Percentiles rank a stretch among this genome's conserved stretches.
phyloP scores from a whole-genome alignment of 2,113 vertebrate species.

The Chionis minor region DNA sequence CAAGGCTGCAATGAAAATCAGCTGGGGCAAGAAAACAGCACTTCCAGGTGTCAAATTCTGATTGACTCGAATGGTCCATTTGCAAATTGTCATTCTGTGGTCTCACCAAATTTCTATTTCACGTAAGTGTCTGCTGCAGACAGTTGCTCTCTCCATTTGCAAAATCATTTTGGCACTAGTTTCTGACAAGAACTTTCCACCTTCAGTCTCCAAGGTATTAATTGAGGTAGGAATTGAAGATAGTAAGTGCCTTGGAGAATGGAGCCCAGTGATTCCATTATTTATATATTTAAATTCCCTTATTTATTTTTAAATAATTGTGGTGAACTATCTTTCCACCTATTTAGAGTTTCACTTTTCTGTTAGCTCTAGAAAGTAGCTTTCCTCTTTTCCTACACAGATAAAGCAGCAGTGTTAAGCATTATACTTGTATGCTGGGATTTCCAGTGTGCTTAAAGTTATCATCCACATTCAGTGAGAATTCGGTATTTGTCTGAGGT shows the following conservation, averaged over 20 bases:
- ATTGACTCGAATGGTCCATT: conserved; percentile 16
- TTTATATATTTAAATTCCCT: background rate
- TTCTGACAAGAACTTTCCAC: background rate
- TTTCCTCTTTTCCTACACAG: background rate
- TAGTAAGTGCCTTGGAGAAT: background rate
- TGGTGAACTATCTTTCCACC: background rate
- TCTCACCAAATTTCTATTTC: conserved; percentile 39
- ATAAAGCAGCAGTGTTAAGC: background rate
- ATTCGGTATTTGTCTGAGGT: background rate
- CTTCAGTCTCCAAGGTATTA: background rate
- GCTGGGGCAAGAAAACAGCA: background rate
- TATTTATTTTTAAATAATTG: background rate
- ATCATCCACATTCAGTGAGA: background rate
- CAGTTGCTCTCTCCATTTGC: background rate
- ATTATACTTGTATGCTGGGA: background rate
- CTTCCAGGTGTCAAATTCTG: conserved; percentile 48
- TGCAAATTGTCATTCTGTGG: background rate
- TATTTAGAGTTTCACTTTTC: background rate
- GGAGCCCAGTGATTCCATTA: background rate
- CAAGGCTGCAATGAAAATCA: conserved; percentile 29
- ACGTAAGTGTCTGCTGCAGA: conserved; percentile 43
- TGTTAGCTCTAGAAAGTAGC: background rate
- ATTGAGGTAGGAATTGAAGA: background rate
- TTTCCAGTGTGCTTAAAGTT: background rate
- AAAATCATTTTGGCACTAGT: background rate